These are phyloP conservation scores for Leptarthrus brevirostris DNA, from an alignment of 2,888 invertebrate species.

Conservation along the genomic window DNA sequence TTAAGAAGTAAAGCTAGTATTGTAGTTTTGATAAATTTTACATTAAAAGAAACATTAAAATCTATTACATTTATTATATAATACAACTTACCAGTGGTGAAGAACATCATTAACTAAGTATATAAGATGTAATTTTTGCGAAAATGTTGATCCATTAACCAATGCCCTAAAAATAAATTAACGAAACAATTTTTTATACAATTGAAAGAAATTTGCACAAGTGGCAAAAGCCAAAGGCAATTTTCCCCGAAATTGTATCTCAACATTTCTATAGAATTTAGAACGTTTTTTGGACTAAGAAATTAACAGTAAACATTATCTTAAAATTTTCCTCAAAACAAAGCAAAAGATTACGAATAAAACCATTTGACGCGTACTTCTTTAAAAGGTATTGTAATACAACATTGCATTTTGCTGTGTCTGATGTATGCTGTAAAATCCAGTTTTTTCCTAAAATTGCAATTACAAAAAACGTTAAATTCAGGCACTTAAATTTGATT, in stretches of 20 bases:
- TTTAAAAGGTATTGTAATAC: conserved; percentile 90
- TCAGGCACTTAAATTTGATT: conserved; percentile 56
- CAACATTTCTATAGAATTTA: conserved; percentile 26
- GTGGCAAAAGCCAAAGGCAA: conserved; percentile 30
- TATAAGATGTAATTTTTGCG: conserved; percentile 95
- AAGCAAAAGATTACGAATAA: conserved; percentile 54
- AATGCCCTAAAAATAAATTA: conserved; percentile 71
- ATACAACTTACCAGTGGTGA: conserved; percentile 89
- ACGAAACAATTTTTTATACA: conserved; percentile 63
- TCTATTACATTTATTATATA: neutral
- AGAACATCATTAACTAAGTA: conserved; percentile 98
- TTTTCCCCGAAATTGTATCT: conserved; percentile 7
- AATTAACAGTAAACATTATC: neutral
- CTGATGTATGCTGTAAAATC: conserved; percentile 92
- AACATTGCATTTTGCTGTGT: conserved; percentile 85
- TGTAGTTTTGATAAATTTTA: too few species aligned
- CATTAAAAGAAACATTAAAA: too few species aligned
- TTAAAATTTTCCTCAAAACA: conserved; percentile 53
- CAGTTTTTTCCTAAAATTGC: conserved; percentile 86
- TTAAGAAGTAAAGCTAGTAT: too few species aligned
- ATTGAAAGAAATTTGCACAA: conserved; percentile 38
- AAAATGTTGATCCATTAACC: conserved; percentile 79
- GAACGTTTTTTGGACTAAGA: conserved; percentile 16
- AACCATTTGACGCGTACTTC: conserved; percentile 73
- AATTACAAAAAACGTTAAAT: conserved; percentile 67